Base-by-base conservation (phyloP, 2,113 vertebrate genomes). In the Salvator merianae region DNA sequence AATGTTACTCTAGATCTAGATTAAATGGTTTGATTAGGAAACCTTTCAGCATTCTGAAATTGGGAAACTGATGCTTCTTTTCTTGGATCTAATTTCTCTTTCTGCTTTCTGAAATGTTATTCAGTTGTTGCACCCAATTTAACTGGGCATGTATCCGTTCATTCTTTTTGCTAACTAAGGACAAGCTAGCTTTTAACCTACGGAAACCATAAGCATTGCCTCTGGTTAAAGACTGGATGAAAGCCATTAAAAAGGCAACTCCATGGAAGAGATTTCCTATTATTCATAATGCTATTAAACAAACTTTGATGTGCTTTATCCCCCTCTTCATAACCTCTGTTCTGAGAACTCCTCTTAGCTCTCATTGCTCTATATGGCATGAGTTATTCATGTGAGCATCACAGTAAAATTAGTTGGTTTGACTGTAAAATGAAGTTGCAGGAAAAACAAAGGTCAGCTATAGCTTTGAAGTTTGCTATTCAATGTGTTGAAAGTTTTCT, bases 351-450 rank as follows among this genome's bases (percentile, higher is more conserved):
- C 87, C 50, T 85, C 75, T 10, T 2, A 70, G 65, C 85, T 88
- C 84, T 72, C 26, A 22, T 77, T 83, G 86, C 78, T 71, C 83
- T 84, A 72, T 40, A 82, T 43, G 83, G 79, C 85, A 74, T n/a
- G 40, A 90, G 36, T 89, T 69, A 89, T 62, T 43, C 24, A 65
- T 85, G 28, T 88, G 84, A 88, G 62, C 80, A 80, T 85, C 77
- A 68, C 84, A 78, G 79, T 84, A 90, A 91, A 90, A 85, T 10
- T 90, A 76, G 72, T 76, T 88, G 84, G 12, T 89, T 90, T 80
- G 88, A 86, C 69, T 88, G 55, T 88, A 86, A 87, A 91, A 91
- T 91, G 83, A 87, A n/a, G 81, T 85, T 80, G 78, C 81, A 30
- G n/a, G 62, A 88, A 89, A 87, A 89, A 89, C 43, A 0, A 34